Evolutionary conservation across 2,113 vertebrate genomes (phyloP).

Genomic region (Cynoglossus semilaevis): DNA sequence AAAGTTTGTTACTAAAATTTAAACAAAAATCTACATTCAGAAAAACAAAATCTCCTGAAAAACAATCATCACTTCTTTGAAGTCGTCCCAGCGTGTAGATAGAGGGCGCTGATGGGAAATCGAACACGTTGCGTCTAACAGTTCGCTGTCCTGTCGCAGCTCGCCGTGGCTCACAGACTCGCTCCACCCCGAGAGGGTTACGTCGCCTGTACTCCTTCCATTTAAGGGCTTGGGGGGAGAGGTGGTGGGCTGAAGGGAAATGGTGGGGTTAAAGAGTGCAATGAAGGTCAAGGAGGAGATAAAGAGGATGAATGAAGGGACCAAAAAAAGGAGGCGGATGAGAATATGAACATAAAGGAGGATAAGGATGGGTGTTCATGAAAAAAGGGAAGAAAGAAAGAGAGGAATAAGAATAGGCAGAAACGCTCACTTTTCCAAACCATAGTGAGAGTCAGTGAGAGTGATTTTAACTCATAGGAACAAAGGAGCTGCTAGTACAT

Average conservation of each 20-base stretch:
- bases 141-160: conserved; percentile 66
- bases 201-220: conserved; percentile 94
- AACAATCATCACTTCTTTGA: conserved; percentile 75
- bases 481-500: too few relatives aligned
- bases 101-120: conserved; percentile 79
- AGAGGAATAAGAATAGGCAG: conserved; percentile 30
- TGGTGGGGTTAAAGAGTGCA: conserved; percentile 1
- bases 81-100: conserved; percentile 75
- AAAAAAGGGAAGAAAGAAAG: conserved; percentile 27
- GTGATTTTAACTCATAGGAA: too few relatives aligned
- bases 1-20: background rate
- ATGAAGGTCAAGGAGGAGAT: background rate
- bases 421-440: background rate
- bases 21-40: conserved; percentile 12
- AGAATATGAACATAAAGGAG: background rate
- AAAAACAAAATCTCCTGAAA: background rate
- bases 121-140: conserved; percentile 84
- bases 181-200: conserved; percentile 89
- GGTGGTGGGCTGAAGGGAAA: conserved; percentile 83
- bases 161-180: conserved; percentile 70
- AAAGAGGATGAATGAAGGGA: background rate
- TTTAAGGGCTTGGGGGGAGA: conserved; percentile 94
- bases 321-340: conserved; percentile 2
- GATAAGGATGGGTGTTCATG: conserved; percentile 19
- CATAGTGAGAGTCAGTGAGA: too few relatives aligned